Percentiles rank a stretch among this genome's conserved stretches.
Evolutionary conservation across 2,888 invertebrate genomes (phyloP).

Genomic region (Plebejus melissa): DNA sequence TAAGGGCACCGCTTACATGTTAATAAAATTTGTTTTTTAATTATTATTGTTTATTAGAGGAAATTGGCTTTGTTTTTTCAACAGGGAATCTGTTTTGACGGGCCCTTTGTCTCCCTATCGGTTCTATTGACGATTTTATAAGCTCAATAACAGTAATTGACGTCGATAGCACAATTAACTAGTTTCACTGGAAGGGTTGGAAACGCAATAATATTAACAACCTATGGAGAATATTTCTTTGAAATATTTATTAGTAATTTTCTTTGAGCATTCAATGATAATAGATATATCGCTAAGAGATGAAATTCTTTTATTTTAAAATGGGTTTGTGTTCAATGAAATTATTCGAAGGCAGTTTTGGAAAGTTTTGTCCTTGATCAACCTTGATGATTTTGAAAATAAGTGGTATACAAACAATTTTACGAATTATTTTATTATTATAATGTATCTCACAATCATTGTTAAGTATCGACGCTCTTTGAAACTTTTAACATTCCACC

Average conservation of each 20-base stretch:
- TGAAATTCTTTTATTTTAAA: constrained; percentile 25
- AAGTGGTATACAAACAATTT: background rate
- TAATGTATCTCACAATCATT: background rate
- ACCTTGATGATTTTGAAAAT: background rate
- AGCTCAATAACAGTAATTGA: constrained; percentile 75
- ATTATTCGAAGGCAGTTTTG: background rate
- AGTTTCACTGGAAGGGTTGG: constrained; percentile 55
- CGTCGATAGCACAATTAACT: constrained; percentile 71
- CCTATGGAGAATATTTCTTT: constrained; percentile 35
- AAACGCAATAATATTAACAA: constrained; percentile 40
- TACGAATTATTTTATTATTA: background rate
- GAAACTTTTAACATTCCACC: background rate
- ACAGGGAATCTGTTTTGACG: constrained; percentile 53
- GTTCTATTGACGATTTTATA: constrained; percentile 75
- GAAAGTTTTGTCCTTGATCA: background rate
- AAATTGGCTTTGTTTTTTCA: constrained; percentile 73
- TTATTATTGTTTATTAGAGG: constrained; percentile 71
- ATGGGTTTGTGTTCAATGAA: background rate
- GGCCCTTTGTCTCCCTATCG: constrained; percentile 62
- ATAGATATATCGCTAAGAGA: constrained; percentile 19
- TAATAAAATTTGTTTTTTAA: constrained; percentile 73
- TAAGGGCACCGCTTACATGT: constrained; percentile 56
- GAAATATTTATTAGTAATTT: constrained; percentile 25
- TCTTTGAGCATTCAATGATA: constrained; percentile 21
- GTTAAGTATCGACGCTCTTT: background rate